Base-by-base conservation (phyloP, 2,797 vertebrate genomes). In the Coreius guichenoti region DNA sequence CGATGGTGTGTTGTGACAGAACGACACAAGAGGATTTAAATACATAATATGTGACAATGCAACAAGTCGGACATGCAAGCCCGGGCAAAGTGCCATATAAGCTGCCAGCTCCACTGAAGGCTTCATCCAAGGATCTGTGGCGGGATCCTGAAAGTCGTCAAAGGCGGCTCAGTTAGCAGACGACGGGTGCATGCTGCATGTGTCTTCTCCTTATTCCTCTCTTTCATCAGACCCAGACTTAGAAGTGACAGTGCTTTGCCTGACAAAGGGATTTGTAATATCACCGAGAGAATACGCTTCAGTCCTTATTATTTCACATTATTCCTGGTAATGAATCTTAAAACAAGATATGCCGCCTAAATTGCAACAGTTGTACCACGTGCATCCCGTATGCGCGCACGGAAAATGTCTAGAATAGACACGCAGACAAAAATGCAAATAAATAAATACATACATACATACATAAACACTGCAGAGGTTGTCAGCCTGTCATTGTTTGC, bases 291-390 rank as follows among this genome's bases (percentile, higher is more conserved):
- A 95, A 92, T 87, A 86, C 90, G 92, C 92, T 94, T 93, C 92
- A 94, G 91, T 93, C 88, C 92, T 91, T 93, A 94, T 95, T 93
- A 95, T 93, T 93, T 94, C 92, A 93, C 92, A 94, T 94, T 95
- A 95, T 94, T 95, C 92, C 92, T 93, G 86, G 89, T 95, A 95
- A 96, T 95, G 93, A 95, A 95, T 94, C 94, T 93, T 94, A 94
- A 95, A 94, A 95, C 94, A 94, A 93, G 94, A 94, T 92, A 92
- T 88, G 45, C 51, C 3, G 65, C 73, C 79, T 88, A 87, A 90
- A 86, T 80, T 68, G 79, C 81, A 79, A 56, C 23, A 21, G 76
- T 63, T 84, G 82, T 45, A 70, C 74, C 63, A 21, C 2, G 36
- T 63, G 47, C 75, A 73, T 84, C 82, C 47, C 73, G 47, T 65